Conservation (phyloP, 2,797 vertebrate genomes). For the Picus viridis region DNA sequence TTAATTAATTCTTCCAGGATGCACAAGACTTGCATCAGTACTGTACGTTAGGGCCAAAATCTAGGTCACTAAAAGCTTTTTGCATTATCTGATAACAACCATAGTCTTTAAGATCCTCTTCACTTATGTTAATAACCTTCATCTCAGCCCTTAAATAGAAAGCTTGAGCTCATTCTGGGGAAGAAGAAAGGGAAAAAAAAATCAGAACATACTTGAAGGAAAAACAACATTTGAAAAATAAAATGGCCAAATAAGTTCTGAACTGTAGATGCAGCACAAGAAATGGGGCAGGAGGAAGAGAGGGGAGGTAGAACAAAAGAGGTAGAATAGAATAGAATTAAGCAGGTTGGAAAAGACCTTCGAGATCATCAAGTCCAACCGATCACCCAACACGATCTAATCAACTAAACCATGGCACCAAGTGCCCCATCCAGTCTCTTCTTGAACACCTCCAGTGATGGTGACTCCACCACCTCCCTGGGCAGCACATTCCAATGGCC, state of each 20-base stretch:
- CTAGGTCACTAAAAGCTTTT: conserved; percentile 44
- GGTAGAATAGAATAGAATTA: no score
- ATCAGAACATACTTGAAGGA: background rate
- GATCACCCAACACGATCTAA: no score
- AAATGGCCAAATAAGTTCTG: background rate
- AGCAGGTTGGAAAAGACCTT: no score
- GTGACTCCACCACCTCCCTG: no score
- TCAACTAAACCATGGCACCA: no score
- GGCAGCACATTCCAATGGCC: no score
- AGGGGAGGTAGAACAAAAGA: rapidly evolving
- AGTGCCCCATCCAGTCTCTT: no score
- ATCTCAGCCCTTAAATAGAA: background rate
- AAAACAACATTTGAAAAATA: background rate
- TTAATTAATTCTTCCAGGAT: background rate
- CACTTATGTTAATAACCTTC: background rate
- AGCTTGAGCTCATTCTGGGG: background rate
- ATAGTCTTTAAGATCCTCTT: background rate
- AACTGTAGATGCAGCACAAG: background rate
- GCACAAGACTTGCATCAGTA: background rate
- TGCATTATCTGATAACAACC: background rate
- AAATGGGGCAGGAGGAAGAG: background rate
- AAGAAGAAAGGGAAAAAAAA: background rate
- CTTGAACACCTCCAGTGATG: no score
- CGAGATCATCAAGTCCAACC: no score
- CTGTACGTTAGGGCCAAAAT: background rate